These are phyloP conservation scores for Perdita meconis DNA, from an alignment of 2,888 invertebrate genomes.

Conservation along the genomic window DNA sequence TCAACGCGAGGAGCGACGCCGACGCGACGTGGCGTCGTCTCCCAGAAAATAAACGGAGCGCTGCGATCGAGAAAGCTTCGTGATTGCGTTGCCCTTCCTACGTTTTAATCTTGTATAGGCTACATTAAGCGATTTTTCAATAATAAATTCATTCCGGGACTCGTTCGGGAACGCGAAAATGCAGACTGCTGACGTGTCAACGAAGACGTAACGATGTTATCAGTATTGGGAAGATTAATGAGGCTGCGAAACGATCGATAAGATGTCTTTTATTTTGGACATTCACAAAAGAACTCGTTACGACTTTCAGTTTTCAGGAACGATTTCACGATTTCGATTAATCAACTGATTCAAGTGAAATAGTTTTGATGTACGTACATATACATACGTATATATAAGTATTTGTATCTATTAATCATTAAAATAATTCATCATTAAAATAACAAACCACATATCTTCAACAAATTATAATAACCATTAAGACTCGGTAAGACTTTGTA, in stretches of 20 bases:
- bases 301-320: neutral
- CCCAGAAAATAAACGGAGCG: neutral
- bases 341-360: too few species aligned
- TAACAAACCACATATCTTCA: too few species aligned
- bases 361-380: too few species aligned
- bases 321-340: too few species aligned
- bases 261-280: conserved; percentile 4
- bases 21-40: too few species aligned
- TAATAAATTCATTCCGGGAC: conserved; percentile 41
- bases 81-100: neutral
- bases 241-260: conserved; percentile 31
- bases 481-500: too few species aligned
- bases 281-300: neutral
- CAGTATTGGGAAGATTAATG: conserved; percentile 40
- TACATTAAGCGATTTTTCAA: conserved; percentile 40
- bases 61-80: neutral
- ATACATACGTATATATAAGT: too few species aligned
- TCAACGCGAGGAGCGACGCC: neutral
- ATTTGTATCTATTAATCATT: too few species aligned
- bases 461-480: too few species aligned
- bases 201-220: conserved; percentile 40
- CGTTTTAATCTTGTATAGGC: conserved; percentile 4
- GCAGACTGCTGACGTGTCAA: conserved; percentile 22
- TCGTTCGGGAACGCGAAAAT: conserved; percentile 18
- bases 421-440: too few species aligned